Evolutionary conservation across 2,113 vertebrate species (phyloP), one percentile per base, ranked within the genome.

Genomic region (Dascyllus trimaculatus): DNA sequence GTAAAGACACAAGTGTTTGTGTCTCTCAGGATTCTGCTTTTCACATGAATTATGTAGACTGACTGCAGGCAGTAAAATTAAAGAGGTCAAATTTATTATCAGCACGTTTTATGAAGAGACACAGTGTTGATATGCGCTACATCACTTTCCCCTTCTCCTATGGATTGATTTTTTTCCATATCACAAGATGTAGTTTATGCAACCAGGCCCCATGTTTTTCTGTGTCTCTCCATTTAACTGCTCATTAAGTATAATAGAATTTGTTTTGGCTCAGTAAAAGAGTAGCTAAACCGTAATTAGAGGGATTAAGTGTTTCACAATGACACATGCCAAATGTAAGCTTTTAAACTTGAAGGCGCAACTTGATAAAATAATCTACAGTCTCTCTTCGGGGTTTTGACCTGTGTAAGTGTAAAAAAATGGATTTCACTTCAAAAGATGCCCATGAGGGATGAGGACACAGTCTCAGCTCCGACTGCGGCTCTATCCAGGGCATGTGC

Each of bases 361-460:
- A 17, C 52, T 49, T 46, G 63, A 82, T 38, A 40, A 58, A 21
- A 56, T 74, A 56, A 78, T 80, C 69, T 78, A 4, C 4, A 79
- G 52, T 43, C 5, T 5, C 52, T 80, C 49, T 35, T 60, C 21
- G 0, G 22, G 78, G 57, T 52, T 69, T 60, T 76, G 67, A 85
- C 75, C 75, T 69, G 51, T 26, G n/a, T 43, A 38, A 66, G 35
- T 79, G 43, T 59, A 61, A 85, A 85, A n/a, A 29, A 84, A 85
- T 79, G 71, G 67, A 86, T 85, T 86, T 80, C 43, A 38, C 62
- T 75, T 82, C 38, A 84, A 81, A 76, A 79, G 64, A 75, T 60
- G 66, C 70, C 69, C 76, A 51, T 54, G 53, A 79, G 79, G 84
- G 46, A 76, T 26, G 5, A 18, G 57, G 54, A 59, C 29, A 22